These are phyloP conservation scores for Cataglyphis albicans DNA, from an alignment of 2,888 invertebrate species.

Conservation along the genomic window DNA sequence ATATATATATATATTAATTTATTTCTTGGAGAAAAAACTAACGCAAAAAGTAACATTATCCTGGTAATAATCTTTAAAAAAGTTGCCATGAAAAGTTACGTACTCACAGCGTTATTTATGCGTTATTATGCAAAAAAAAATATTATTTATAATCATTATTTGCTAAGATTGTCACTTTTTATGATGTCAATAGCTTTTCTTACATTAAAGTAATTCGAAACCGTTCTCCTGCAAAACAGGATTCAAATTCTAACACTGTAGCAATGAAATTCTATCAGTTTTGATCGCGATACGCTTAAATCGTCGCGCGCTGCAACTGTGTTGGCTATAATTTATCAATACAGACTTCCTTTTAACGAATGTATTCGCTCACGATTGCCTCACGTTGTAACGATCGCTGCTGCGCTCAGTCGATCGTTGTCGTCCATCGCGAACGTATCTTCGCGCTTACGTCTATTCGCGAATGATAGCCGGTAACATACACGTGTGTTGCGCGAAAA, in stretches of 20 bases:
- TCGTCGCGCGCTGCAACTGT: not conserved
- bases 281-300: constrained; percentile 12
- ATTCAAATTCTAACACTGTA: no score
- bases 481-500: not conserved
- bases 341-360: constrained; percentile 4
- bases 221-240: not conserved
- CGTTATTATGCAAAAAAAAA: not conserved
- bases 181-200: not conserved
- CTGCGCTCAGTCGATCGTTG: constrained; percentile 42
- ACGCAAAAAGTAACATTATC: not conserved
- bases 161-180: constrained; percentile 44
- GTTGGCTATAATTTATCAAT: constrained; percentile 5
- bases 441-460: not conserved
- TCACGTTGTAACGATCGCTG: constrained; percentile 12
- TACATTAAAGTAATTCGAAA: not conserved
- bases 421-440: not conserved
- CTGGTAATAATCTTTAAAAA: not conserved
- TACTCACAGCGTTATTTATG: not conserved
- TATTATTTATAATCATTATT: constrained; percentile 13
- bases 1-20: not conserved
- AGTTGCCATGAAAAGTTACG: not conserved
- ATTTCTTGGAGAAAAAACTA: not conserved
- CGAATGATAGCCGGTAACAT: not conserved
- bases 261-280: not conserved
- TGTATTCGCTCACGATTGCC: constrained; percentile 9